Evolutionary conservation across 2,113 vertebrate species (phyloP), one percentile per base, ranked within the genome.

Genomic region (Percopsis transmontana): DNA sequence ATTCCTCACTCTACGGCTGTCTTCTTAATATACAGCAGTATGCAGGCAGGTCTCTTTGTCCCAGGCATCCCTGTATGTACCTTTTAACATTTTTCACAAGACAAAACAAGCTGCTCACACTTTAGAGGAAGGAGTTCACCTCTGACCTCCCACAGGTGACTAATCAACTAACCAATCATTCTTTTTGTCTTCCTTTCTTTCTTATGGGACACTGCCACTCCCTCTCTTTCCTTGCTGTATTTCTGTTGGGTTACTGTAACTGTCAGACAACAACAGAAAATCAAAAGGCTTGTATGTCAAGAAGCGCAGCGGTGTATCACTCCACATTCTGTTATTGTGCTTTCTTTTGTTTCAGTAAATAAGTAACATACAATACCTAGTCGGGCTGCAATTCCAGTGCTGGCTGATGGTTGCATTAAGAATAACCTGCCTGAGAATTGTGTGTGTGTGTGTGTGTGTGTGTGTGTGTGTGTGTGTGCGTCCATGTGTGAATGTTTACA

Each of bases 231-330:
- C 48, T 64, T 12, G 13, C 23, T 65, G 27, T 54, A 19, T 65
- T 40, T 51, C 24, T 42, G 21, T 70, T 85, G 68, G 62, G 72
- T 53, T 74, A 76, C 72, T 68, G 12, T 52, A 67, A 61, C 65
- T 65, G 59, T 74, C 72, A 65, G n/a, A 51, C 62, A 66, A 69
- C 63, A 58, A 68, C 47, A 91, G 89, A 92, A 93, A 94, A 92
- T 93, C 90, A 85, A 88, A 88, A 89, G 90, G 91, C 88, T 89
- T 90, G 91, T 92, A 91, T 92, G 92, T 94, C 92, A 93, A 87
- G 91, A 89, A 91, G 72, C 71, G 66, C 52, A 59, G 56, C 16
- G 14, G 58, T 55, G 59, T 44, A 64, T 27, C 20, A 65, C 24
- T 40, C 63, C 21, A 63, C 8, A 57, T 45, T 15, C 45, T 48